Conservation (phyloP, 2,888 invertebrate genomes). For the Synergus laeviventris region DNA sequence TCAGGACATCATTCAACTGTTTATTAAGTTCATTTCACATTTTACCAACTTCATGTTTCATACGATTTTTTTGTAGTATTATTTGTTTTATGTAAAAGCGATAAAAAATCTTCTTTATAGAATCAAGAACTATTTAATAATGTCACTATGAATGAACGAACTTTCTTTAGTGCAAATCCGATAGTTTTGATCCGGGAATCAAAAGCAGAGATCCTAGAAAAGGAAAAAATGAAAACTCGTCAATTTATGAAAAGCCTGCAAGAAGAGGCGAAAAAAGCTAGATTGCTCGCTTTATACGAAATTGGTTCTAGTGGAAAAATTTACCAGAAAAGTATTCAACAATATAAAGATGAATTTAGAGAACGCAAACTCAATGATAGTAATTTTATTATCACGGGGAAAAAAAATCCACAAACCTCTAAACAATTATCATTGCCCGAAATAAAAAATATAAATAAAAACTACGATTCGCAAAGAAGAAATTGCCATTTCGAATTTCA, state of each 20-base stretch:
- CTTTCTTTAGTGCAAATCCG: neutral
- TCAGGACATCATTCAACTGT: neutral
- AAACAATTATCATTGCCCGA: neutral
- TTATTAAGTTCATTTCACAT: neutral
- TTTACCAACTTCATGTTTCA: neutral
- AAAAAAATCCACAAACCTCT: neutral
- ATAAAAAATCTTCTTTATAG: neutral
- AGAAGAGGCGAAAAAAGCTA: conserved; percentile 47
- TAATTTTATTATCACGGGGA: conserved; percentile 52
- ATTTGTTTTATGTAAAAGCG: neutral
- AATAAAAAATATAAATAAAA: neutral
- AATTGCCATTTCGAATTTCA: neutral
- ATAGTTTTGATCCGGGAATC: neutral
- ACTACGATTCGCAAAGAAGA: neutral
- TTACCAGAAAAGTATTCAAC: conserved; percentile 45
- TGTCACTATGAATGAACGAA: neutral
- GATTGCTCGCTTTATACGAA: conserved; percentile 45
- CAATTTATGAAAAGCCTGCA: conserved; percentile 44
- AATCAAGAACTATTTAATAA: neutral
- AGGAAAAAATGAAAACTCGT: conserved; percentile 29
- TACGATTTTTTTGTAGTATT: neutral
- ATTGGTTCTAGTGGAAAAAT: conserved; percentile 44
- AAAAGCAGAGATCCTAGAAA: neutral
- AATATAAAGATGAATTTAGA: conserved; percentile 55
- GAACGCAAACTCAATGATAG: conserved; percentile 55